These are phyloP conservation scores for Musca domestica DNA, from an alignment of 1,140 invertebrate genomes.

Conservation along the genomic window DNA sequence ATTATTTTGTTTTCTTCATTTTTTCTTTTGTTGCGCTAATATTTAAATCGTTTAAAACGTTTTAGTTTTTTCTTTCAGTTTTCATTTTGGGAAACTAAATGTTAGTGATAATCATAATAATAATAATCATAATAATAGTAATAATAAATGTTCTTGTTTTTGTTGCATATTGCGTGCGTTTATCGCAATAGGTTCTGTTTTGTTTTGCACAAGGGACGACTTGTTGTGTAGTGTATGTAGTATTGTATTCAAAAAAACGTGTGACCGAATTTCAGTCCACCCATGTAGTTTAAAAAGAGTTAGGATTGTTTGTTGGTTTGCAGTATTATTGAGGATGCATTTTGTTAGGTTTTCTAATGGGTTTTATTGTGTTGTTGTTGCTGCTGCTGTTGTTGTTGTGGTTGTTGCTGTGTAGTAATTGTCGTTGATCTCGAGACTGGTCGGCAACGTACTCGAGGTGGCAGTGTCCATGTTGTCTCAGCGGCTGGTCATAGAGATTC, in stretches of 20 bases:
- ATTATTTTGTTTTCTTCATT: background rate
- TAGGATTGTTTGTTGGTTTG: slow-evolving; percentile 11
- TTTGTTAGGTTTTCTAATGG: slow-evolving; percentile 4
- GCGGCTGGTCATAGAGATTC: slow-evolving; percentile 83
- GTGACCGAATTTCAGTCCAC: too few relatives aligned
- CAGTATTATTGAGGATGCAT: background rate
- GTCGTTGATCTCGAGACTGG: slow-evolving; percentile 52
- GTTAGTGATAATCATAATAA: slow-evolving; percentile 14
- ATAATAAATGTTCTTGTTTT: slow-evolving; percentile 7
- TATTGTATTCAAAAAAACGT: too few relatives aligned
- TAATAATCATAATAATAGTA: too few relatives aligned
- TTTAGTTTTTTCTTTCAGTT: slow-evolving; percentile 8
- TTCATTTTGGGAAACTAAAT: slow-evolving; percentile 13
- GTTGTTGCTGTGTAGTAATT: slow-evolving; percentile 37
- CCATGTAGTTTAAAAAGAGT: too few relatives aligned
- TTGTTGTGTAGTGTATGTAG: too few relatives aligned
- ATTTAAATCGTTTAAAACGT: slow-evolving; percentile 19
- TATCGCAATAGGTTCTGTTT: background rate
- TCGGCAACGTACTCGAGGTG: slow-evolving; percentile 56
- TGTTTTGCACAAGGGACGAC: slow-evolving; percentile 10
- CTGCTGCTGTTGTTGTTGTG: slow-evolving; percentile 20
- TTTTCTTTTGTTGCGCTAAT: slow-evolving; percentile 5
- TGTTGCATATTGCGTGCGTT: slow-evolving; percentile 14
- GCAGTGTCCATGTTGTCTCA: slow-evolving; percentile 60
- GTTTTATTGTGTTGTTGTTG: background rate